Evolutionary conservation across 2,888 invertebrate genomes (phyloP), one percentile per base, ranked within the genome.

Genomic region (Belgica antarctica): DNA sequence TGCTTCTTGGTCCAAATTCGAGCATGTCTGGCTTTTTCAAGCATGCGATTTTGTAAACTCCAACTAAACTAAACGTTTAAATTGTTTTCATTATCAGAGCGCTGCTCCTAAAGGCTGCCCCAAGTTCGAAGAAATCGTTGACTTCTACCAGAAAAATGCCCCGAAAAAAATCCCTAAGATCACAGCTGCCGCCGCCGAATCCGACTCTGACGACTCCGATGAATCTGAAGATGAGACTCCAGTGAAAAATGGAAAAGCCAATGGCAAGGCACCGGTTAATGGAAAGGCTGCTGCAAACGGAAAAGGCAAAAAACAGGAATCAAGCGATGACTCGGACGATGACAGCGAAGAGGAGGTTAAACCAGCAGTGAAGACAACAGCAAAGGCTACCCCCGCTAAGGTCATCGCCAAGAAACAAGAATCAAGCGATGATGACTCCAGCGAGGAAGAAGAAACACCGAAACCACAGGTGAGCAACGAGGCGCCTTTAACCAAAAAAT

Each of bases 81-180:
- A 5, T 5, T 2, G 4, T 41, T 41, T 41, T 10, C 41, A 10
- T 41, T 15, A 10, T 5, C 78, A 91, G 90, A 83, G 83, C 73
- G 78, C 80, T 8, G 78, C 87, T 63, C 82, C 82, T 0, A 88
- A 89, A 77, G 88, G 86, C 69, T 82, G 85, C 0, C 87, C 89
- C 0, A 81, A 83, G 10, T 78, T 91, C n/a, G 73, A 77, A 10
- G 88, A 89, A 10, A 81, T 90, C 12, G 73, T 86, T 19, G 76
- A 80, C 5, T 81, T 83, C 74, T 87, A 82, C 75, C 82, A 85
- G 76, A 83, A 84, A 75, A 82, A 78, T 79, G 80, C 0, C 78
- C 78, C 74, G 79, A 81, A 72, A 74, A 74, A 62, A 34, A 41
- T 61, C 34, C 69, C 0, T 76, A 77, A 1, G 77, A 77, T 27